phyloP scores from a whole-genome alignment of 2,113 vertebrate species.

The Psophia crepitans region DNA sequence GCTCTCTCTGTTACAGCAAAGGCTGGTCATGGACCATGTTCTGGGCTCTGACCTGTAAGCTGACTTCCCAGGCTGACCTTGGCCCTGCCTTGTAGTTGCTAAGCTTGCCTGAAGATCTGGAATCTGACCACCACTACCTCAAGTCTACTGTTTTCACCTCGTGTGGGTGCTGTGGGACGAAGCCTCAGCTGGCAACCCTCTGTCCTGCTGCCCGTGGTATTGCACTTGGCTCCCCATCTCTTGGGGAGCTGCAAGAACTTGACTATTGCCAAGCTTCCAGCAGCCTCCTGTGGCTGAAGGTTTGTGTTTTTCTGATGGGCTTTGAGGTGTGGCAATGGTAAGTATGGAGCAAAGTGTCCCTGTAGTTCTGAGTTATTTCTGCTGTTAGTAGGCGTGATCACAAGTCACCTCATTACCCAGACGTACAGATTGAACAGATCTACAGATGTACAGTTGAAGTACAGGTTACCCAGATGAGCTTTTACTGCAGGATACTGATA shows the following conservation, averaged over 20 bases:
- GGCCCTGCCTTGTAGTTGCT: no score
- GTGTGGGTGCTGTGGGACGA: background rate
- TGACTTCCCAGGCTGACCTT: background rate
- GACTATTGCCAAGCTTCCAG: background rate
- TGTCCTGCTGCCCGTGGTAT: background rate
- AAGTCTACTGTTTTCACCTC: background rate
- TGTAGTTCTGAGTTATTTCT: background rate
- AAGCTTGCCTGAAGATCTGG: background rate
- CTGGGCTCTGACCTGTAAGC: background rate
- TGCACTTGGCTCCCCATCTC: background rate
- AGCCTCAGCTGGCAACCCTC: background rate
- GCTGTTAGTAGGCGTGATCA: no score
- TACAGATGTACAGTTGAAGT: no score
- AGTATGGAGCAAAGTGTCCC: background rate
- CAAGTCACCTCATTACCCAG: no score
- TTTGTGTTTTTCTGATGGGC: background rate
- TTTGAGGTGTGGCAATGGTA: background rate
- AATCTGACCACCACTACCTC: no score
- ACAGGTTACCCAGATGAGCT: background rate
- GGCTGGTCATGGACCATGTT: background rate
- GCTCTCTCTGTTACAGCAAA: fast-evolving
- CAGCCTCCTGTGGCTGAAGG: no score
- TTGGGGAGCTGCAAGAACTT: background rate
- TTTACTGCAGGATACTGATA: background rate
- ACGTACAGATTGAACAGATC: no score